Evolutionary conservation across 2,113 vertebrate genomes (phyloP).

Genomic region (Toxotes chatareus): DNA sequence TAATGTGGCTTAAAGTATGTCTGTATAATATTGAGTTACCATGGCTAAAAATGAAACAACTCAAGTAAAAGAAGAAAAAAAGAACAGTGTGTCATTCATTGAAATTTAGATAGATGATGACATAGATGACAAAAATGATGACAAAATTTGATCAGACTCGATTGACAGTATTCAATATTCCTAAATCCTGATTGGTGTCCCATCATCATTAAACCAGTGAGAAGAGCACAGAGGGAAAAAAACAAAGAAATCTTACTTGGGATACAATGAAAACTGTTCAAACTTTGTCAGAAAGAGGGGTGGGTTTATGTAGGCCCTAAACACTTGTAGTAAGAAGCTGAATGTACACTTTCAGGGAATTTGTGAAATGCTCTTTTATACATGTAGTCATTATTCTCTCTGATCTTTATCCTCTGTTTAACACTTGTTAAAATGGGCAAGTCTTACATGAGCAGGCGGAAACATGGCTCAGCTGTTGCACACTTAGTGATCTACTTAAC

Average conservation of each 20-base stretch:
- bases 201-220: not conserved
- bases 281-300: not conserved
- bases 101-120: not conserved
- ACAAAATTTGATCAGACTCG: not conserved
- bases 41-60: not conserved
- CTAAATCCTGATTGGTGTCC: not conserved
- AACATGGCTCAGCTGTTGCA: not conserved
- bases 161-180: not conserved
- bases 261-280: not conserved
- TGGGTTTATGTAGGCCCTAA: not conserved
- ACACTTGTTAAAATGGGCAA: not conserved
- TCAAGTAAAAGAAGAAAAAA: not conserved
- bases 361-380: not conserved
- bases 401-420: constrained; percentile 1
- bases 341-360: not conserved
- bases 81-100: not conserved
- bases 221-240: not conserved
- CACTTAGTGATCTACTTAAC: not conserved
- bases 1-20: not conserved
- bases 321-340: not conserved
- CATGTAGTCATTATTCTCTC: not conserved
- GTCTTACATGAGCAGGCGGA: not conserved
- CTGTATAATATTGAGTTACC: not conserved
- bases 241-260: not conserved
- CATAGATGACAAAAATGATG: no score